Base-by-base conservation (phyloP, 1,140 invertebrate genomes). In the Ostrea edulis region DNA sequence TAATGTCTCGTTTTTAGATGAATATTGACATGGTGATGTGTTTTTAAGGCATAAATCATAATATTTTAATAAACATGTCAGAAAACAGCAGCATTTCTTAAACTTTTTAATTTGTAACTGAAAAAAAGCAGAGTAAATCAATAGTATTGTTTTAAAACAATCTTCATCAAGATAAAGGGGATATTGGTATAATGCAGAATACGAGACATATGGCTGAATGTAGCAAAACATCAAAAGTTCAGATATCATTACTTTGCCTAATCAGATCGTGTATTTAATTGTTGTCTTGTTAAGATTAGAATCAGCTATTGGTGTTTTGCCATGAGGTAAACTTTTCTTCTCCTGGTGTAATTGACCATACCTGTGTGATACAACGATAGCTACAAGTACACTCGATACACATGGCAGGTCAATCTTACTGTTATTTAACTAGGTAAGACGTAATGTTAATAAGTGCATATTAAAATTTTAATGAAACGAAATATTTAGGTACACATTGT, bases 191-290 rank as follows among this genome's bases (percentile, higher is more conserved):
- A 62, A 77, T 77, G 29, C 68, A 77, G 8, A 77, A 14, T 29
- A 77, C 25, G 68, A 29, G 22, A 35, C 68, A 77, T 77, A 29
- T 77, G 68, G 68, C 68, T 77, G 25, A 77, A 77, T 77, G 68
- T 77, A 35, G 68, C 25, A 35, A 77, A 77, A 77, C 68, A 77
- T 77, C 68, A 77, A 77, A 77, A 77, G 68, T 77, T 12, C 25
- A 77, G 25, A 14, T 25, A 77, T 77, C 29, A 77, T 25, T 77
- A 77, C 68, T 11, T 77, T 25, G 35, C 4, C 29, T 77, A 77
- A 77, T 77, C 68, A 77, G 68, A 77, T 77, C 68, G 14, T 77
- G 68, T 77, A 4, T 77, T 77, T 77, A 77, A 77, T 77, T 77
- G 68, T 77, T 77, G 68, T 77, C 68, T 44, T 77, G 68, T 77